Evolutionary conservation across 2,797 vertebrate species (phyloP).

Genomic region (Mareca strepera): DNA sequence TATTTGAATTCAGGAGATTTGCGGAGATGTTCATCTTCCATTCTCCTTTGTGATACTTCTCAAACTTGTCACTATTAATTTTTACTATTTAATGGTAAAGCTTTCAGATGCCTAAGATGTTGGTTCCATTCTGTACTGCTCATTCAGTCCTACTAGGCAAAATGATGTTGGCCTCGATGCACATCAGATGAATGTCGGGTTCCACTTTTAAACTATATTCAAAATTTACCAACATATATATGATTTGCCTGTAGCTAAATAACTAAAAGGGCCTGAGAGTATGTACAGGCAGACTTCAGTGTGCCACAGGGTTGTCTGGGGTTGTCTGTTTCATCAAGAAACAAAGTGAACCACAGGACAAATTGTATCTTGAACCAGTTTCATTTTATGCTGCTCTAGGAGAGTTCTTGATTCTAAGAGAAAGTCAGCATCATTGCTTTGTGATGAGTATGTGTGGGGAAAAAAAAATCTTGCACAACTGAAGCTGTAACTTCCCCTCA

Average conservation of each 20-base stretch:
- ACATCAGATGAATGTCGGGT: background rate
- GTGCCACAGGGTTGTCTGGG: background rate
- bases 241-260: background rate
- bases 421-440: background rate
- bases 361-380: background rate
- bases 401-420: background rate
- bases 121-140: background rate
- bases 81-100: background rate
- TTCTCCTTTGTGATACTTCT: background rate
- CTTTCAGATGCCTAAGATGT: background rate
- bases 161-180: background rate
- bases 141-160: background rate
- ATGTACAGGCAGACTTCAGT: background rate
- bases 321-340: background rate
- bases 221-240: background rate
- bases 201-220: background rate
- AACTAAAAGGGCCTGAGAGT: background rate
- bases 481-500: background rate
- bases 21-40: background rate
- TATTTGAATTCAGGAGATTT: background rate
- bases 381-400: background rate
- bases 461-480: background rate
- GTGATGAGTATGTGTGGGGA: fast-evolving
- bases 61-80: background rate
- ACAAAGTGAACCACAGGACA: background rate